Percentiles rank a stretch among this genome's conserved stretches.
phyloP scores from a whole-genome alignment of 2,797 vertebrate genomes.

The Tinamus major region DNA sequence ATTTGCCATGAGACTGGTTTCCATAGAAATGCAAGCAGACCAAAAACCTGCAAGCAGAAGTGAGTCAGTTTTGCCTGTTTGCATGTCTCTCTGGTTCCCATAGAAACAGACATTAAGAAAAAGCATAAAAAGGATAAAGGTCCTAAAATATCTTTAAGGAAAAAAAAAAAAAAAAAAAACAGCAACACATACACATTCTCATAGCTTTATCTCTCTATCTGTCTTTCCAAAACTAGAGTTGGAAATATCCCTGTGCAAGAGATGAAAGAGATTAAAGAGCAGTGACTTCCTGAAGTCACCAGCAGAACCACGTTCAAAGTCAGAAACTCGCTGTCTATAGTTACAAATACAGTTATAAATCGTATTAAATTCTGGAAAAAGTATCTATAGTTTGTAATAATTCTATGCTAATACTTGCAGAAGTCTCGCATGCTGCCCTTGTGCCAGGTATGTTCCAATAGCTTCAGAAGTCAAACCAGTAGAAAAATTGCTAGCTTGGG shows the following conservation, averaged over 20 bases:
- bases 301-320: background rate
- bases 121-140: background rate
- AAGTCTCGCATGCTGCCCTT: background rate
- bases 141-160: conserved; percentile 48
- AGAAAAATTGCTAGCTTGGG: background rate
- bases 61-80: conserved; percentile 67
- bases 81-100: conserved; percentile 60
- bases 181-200: background rate
- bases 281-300: background rate
- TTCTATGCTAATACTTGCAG: background rate
- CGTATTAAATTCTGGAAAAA: background rate
- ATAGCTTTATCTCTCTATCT: conserved; percentile 25
- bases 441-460: background rate
- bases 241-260: conserved; percentile 44
- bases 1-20: conserved; percentile 24
- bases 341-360: background rate
- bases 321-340: background rate
- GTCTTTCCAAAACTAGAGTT: conserved; percentile 35
- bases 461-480: background rate
- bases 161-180: no score
- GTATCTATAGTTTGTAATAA: background rate
- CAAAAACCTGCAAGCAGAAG: conserved; percentile 59
- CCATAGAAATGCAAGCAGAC: conserved; percentile 62
- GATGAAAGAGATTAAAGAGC: conserved; percentile 36
- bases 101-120: conserved; percentile 54